Evolutionary conservation across 2,888 invertebrate species (phyloP), one percentile per base, ranked within the genome.

Genomic region (Lasioglossum malachurum): DNA sequence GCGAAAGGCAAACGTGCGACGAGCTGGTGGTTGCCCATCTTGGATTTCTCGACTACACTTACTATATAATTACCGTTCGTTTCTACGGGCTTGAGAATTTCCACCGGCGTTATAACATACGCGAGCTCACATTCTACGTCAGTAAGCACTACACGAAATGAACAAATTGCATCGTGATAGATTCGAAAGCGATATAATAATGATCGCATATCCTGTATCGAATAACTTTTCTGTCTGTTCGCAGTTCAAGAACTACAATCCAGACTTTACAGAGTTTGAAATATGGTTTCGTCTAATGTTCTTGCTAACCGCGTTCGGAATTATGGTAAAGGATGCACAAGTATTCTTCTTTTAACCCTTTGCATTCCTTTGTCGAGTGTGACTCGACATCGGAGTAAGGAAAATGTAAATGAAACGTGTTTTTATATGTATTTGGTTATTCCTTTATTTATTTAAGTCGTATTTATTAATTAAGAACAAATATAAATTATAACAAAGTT

Each of bases 241-340:
- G 84, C 96, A 99, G 99, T 99, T 99, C 95, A 99, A 99, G 96
- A 98, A 98, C 4, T 99, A 99, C 96, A 99, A 99, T 95, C 98
- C 99, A 74, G 98, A 98, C 16, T 99, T 99, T 94, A 99, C 99
- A 49, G 98, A 99, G 96, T 97, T 99, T 94, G 99, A 99, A 96
- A 98, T 99, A 87, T 99, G 99, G 98, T 99, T 99, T 95, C 96
- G 99, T 91, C 98, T 99, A 94, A 98, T 99, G 93, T 99, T 99
- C 95, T 96, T 99, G 77, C 96, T 99, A 69, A 96, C 98, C 67
- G 98, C 99, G 1, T 99, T 99, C 95, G 96, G 97, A 83, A 97
- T 98, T 60, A 97, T 98, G 92, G 99, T 99, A 96, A 97, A 97
- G 35, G 19, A 31, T 2, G 46, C 1, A 64, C 19, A 64, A 64